Percentiles rank a stretch among this genome's conserved stretches.
These are phyloP conservation scores for Caenorhabditis sinica DNA, from an alignment of 2,888 invertebrate genomes.

Conservation along the genomic window DNA sequence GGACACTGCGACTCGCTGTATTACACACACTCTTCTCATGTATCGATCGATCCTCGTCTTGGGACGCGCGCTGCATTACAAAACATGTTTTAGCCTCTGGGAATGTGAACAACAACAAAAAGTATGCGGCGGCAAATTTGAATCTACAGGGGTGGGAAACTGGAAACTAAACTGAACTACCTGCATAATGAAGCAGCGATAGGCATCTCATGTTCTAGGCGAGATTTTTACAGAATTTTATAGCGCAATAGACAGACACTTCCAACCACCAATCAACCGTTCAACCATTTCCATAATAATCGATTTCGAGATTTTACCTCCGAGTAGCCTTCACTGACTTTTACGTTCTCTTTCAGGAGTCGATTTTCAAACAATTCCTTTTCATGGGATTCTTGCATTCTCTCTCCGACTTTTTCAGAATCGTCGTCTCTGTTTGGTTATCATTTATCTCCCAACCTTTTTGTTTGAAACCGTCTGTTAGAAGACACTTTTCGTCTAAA, in stretches of 20 bases:
- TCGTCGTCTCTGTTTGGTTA: constrained; percentile 1
- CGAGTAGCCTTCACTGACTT: not conserved
- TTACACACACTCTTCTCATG: constrained; percentile 25
- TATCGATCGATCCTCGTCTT: constrained; percentile 32
- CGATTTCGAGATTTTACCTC: constrained; percentile 37
- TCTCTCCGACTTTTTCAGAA: constrained; percentile 15
- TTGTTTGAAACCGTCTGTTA: constrained; percentile 50
- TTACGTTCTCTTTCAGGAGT: constrained; percentile 13
- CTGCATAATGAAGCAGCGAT: constrained; percentile 1
- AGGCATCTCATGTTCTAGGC: constrained; percentile 1
- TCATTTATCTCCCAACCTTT: constrained; percentile 36
- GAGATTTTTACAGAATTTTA: constrained; percentile 32
- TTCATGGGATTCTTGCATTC: constrained; percentile 12
- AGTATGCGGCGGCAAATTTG: not conserved
- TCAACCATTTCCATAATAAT: constrained; percentile 14
- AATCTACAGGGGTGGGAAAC: not conserved
- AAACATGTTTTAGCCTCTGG: constrained; percentile 12
- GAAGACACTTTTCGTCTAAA: constrained; percentile 31
- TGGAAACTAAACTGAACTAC: constrained; percentile 33
- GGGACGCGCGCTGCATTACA: no score
- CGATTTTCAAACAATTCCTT: constrained; percentile 17
- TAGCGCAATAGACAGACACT: constrained; percentile 40
- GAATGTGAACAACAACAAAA: not conserved
- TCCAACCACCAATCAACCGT: constrained; percentile 34
- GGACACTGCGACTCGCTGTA: constrained; percentile 1